Evolutionary conservation across 2,797 vertebrate species (phyloP).

Genomic region (Pseudochirops cupreus): DNA sequence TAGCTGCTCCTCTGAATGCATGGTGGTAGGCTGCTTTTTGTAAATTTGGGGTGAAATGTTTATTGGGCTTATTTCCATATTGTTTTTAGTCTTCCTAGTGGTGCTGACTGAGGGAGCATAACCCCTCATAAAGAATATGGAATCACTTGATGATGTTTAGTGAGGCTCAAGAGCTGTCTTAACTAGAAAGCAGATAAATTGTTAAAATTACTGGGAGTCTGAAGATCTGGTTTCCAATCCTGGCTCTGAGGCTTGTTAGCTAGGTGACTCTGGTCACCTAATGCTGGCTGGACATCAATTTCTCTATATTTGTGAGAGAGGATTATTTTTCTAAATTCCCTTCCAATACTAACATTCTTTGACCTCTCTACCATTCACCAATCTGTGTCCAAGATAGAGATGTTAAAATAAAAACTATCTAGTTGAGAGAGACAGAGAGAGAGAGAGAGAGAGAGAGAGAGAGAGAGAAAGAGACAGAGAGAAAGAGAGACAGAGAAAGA

Average conservation of each 20-base stretch:
- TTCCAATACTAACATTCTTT: neutral
- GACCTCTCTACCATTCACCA: neutral
- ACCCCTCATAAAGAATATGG: neutral
- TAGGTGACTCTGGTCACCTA: neutral
- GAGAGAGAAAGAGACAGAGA: too few species aligned
- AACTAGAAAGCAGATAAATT: neutral
- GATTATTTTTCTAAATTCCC: neutral
- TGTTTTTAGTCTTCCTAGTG: conserved; percentile 58
- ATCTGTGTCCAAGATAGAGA: conserved; percentile 38
- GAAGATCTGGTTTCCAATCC: neutral
- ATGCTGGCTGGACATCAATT: neutral
- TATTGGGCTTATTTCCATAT: conserved; percentile 50
- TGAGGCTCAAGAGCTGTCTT: neutral
- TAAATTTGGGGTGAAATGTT: conserved; percentile 39
- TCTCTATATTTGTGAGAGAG: neutral
- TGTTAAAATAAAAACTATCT: conserved; percentile 48
- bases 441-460: fast-evolving
- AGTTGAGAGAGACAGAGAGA: too few species aligned
- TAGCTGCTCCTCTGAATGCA: neutral
- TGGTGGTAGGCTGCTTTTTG: neutral
- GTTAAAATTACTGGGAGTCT: neutral
- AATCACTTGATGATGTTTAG: conserved; percentile 31
- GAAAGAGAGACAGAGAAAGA: too few species aligned
- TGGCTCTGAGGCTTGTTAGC: neutral
- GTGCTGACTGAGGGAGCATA: conserved; percentile 32